Percentiles rank a stretch among this genome's conserved stretches.
phyloP scores from a whole-genome alignment of 2,888 invertebrate genomes.

The Caenorhabditis japonica region DNA sequence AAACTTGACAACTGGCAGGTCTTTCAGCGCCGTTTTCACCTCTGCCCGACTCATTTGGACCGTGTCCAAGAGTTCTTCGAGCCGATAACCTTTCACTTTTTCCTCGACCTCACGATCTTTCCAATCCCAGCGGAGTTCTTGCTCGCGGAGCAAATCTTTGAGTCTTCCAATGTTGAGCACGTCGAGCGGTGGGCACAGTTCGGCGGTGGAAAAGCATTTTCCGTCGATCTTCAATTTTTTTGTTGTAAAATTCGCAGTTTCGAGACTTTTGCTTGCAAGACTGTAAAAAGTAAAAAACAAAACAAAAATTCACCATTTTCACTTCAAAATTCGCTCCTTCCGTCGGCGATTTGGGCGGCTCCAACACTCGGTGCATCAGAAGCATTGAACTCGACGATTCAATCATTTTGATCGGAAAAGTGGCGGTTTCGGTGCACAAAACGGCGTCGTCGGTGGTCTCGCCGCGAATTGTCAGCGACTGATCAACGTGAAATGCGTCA shows the following conservation, averaged over 20 bases:
- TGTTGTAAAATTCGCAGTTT: background rate
- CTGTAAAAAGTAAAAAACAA: background rate
- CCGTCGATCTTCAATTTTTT: slow-evolving; percentile 31
- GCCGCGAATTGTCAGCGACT: slow-evolving; percentile 42
- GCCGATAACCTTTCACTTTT: slow-evolving; percentile 11
- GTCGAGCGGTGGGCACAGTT: slow-evolving; percentile 39
- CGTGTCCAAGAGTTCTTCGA: slow-evolving; percentile 26
- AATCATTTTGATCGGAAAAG: slow-evolving; percentile 46
- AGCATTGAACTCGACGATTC: slow-evolving; percentile 46
- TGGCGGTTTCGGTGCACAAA: slow-evolving; percentile 32
- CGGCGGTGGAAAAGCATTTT: slow-evolving; percentile 36
- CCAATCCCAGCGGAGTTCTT: slow-evolving; percentile 47
- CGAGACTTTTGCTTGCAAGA: background rate
- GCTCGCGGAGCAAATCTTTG: slow-evolving; percentile 47
- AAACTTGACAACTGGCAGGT: slow-evolving; percentile 42
- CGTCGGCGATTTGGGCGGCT: slow-evolving; percentile 9
- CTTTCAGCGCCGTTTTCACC: slow-evolving; percentile 34
- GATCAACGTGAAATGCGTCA: slow-evolving; percentile 15
- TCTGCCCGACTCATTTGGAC: slow-evolving; percentile 51
- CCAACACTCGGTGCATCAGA: slow-evolving; percentile 23
- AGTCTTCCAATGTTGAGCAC: slow-evolving; percentile 31
- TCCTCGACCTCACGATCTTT: slow-evolving; percentile 13
- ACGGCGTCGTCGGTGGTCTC: slow-evolving; percentile 38
- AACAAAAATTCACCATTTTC: slow-evolving; percentile 6
- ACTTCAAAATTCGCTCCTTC: slow-evolving; percentile 22